Evolutionary conservation across 2,888 invertebrate species (phyloP).

Genomic region (Podabrus alpinus): DNA sequence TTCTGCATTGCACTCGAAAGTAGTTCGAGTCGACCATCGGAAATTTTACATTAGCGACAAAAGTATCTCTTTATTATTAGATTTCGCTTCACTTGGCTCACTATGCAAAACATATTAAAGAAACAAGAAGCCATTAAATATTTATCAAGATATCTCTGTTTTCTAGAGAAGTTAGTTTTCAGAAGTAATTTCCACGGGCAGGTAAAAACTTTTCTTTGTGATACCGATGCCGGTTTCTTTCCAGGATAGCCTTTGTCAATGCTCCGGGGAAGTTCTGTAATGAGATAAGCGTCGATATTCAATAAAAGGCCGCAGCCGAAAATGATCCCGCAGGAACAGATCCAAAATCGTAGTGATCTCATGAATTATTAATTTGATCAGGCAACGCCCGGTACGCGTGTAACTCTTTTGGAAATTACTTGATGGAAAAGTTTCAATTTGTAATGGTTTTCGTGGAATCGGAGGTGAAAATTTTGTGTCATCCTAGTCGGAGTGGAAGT

Average conservation of each 20-base stretch:
- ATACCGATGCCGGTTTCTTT: too few species aligned
- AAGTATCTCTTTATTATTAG: too few species aligned
- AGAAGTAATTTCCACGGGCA: background rate
- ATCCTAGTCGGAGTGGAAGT: too few species aligned
- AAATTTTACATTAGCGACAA: background rate
- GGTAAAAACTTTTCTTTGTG: background rate
- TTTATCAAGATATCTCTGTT: background rate
- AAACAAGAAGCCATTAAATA: background rate
- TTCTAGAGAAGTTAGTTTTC: background rate
- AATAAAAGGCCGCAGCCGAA: background rate
- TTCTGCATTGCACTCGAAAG: background rate
- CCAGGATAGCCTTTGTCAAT: background rate
- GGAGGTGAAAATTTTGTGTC: too few species aligned
- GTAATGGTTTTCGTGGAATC: too few species aligned
- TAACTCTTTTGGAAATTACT: too few species aligned
- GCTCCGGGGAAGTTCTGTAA: background rate
- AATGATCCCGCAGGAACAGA: background rate
- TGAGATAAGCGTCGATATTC: background rate
- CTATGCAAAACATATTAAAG: background rate
- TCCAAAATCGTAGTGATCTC: background rate
- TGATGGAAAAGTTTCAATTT: too few species aligned
- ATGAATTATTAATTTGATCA: background rate
- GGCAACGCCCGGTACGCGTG: too few species aligned
- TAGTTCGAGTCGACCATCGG: background rate
- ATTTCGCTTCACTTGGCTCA: background rate